These are phyloP conservation scores for Asbolus verrucosus DNA, from an alignment of 1,140 invertebrate genomes.

Conservation along the genomic window DNA sequence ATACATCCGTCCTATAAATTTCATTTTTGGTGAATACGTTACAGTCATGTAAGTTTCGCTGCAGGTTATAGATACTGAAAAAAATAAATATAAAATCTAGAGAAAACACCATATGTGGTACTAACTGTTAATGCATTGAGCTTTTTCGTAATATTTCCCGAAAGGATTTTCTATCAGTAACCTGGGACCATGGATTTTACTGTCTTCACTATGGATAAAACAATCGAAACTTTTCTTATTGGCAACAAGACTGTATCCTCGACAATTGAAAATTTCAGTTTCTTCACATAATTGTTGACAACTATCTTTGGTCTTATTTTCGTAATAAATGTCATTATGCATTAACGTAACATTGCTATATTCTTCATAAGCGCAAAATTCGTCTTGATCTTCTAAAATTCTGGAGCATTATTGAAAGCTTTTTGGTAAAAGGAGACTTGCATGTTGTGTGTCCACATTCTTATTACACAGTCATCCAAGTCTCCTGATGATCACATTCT, in stretches of 20 bases:
- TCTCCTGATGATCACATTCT: background rate
- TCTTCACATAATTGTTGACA: constrained; percentile 60
- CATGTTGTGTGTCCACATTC: no score
- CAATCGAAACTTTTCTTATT: constrained; percentile 56
- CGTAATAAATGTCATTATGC: constrained; percentile 56
- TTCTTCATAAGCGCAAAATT: constrained; percentile 63
- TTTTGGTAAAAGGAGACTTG: no score
- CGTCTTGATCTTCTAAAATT: constrained; percentile 47
- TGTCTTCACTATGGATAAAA: constrained; percentile 67
- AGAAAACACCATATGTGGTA: constrained; percentile 17
- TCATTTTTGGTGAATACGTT: constrained; percentile 69
- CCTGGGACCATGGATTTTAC: constrained; percentile 67
- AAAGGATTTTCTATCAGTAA: constrained; percentile 61
- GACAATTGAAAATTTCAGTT: constrained; percentile 57
- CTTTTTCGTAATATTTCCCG: constrained; percentile 66
- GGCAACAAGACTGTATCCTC: constrained; percentile 57
- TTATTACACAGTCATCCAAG: no score
- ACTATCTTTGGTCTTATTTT: constrained; percentile 57
- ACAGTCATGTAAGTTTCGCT: constrained; percentile 69
- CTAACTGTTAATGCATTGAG: constrained; percentile 68
- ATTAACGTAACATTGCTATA: constrained; percentile 58
- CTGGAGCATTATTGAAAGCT: constrained; percentile 13
- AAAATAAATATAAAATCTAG: constrained; percentile 7
- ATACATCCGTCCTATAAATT: constrained; percentile 72
- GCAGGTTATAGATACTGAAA: constrained; percentile 72